Percentiles rank a stretch among this genome's conserved stretches.
Evolutionary conservation across 2,888 invertebrate species (phyloP).

Genomic region (Noctua pronuba): DNA sequence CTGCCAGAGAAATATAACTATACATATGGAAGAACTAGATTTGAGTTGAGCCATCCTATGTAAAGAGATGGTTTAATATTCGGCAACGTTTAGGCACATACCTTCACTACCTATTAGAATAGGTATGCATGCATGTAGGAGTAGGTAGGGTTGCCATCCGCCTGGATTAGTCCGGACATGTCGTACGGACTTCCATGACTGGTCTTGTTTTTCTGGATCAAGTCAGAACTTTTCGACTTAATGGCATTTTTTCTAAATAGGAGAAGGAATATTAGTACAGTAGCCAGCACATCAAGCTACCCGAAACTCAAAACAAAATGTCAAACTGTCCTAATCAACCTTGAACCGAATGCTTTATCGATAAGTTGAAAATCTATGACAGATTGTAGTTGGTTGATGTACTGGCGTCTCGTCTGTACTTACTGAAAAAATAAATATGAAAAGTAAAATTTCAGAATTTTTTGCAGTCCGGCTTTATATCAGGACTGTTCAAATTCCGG

Average conservation of each 20-base stretch:
- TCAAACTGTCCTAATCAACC: too few species aligned
- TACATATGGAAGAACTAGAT: background rate
- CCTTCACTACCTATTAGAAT: too few species aligned
- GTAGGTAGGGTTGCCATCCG: background rate
- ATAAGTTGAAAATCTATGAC: too few species aligned
- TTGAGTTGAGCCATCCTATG: background rate
- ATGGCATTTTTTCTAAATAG: background rate
- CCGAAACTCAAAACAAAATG: too few species aligned
- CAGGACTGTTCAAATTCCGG: background rate
- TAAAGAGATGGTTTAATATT: background rate
- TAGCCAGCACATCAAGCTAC: too few species aligned
- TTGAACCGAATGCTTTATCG: too few species aligned
- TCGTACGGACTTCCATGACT: background rate
- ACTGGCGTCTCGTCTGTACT: too few species aligned
- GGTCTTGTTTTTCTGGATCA: background rate
- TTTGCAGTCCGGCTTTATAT: too few species aligned
- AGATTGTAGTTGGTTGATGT: too few species aligned
- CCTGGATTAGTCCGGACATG: background rate
- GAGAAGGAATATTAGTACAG: background rate
- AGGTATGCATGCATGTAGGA: too few species aligned
- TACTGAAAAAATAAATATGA: too few species aligned
- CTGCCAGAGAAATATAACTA: slow-evolving; percentile 41
- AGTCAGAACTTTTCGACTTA: background rate
- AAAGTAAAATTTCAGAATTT: background rate
- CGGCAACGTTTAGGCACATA: background rate